These are phyloP conservation scores for Philopotamus ludificatus DNA, from an alignment of 1,140 invertebrate species.

Conservation along the genomic window DNA sequence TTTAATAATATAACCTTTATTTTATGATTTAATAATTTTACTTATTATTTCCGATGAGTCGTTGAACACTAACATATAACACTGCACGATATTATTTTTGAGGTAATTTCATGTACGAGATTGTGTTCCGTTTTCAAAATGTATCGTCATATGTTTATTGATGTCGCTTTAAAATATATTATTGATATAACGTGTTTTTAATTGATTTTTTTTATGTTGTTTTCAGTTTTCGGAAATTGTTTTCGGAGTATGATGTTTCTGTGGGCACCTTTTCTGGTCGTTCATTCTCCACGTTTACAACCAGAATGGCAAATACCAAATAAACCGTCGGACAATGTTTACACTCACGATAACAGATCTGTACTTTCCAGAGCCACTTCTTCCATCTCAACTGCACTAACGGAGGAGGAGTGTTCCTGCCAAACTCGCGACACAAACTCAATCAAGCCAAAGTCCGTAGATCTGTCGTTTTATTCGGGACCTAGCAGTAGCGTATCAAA, in stretches of 20 bases:
- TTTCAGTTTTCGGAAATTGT: slow-evolving; percentile 58
- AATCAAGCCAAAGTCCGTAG: slow-evolving; percentile 24
- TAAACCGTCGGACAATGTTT: slow-evolving; percentile 36
- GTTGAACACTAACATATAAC: no score
- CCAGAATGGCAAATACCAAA: slow-evolving; percentile 46
- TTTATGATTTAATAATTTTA: no score
- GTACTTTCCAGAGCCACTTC: slow-evolving; percentile 10
- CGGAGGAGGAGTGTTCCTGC: slow-evolving; percentile 38
- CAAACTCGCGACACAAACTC: slow-evolving; percentile 10
- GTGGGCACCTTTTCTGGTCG: slow-evolving; percentile 54
- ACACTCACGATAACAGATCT: neutral
- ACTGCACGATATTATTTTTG: neutral
- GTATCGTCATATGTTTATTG: no score
- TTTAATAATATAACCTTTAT: no score
- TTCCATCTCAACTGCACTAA: slow-evolving; percentile 32
- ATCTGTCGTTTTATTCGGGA: neutral
- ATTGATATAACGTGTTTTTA: no score
- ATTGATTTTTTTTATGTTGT: slow-evolving; percentile 21
- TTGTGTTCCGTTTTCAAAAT: neutral
- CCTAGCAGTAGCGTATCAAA: neutral
- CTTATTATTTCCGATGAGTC: no score
- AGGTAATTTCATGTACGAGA: neutral
- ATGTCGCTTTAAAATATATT: no score
- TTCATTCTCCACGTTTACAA: slow-evolving; percentile 49
- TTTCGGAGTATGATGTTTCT: slow-evolving; percentile 57